A percentile compares a stretch with the other conserved stretches of the same genome.
Conservation (phyloP, 2,888 invertebrate genomes). For the Acanthosepion esculentum region DNA sequence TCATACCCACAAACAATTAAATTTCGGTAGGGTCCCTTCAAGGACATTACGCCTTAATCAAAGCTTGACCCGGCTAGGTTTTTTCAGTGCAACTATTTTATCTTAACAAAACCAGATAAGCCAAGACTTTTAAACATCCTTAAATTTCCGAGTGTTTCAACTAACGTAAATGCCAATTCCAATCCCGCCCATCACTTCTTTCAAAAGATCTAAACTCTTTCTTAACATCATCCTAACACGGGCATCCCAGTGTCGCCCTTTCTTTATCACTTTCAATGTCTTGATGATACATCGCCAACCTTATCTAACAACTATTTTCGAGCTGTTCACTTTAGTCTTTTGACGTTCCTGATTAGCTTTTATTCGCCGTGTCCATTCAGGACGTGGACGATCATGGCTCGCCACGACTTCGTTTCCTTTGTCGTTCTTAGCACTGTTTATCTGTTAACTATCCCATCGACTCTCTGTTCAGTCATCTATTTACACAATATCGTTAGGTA, state of each 20-base stretch:
- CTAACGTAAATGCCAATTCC: background rate
- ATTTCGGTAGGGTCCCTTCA: background rate
- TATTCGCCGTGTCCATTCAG: too few relatives aligned
- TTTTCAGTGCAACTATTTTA: background rate
- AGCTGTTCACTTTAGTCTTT: background rate
- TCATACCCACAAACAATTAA: background rate
- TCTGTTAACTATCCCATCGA: too few relatives aligned
- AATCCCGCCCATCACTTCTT: background rate
- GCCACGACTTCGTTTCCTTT: too few relatives aligned
- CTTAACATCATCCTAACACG: background rate
- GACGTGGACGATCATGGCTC: too few relatives aligned
- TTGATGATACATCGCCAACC: background rate
- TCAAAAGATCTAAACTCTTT: background rate
- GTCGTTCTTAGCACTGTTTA: too few relatives aligned
- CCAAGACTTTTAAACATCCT: background rate
- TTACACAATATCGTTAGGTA: too few relatives aligned
- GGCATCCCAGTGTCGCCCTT: background rate
- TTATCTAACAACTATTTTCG: background rate
- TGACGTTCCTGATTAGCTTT: background rate
- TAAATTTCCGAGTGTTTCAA: background rate
- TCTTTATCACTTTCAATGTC: background rate
- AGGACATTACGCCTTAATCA: background rate
- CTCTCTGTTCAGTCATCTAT: too few relatives aligned
- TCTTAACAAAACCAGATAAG: background rate
- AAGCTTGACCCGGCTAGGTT: background rate